Evolutionary conservation across 2,797 vertebrate species (phyloP).

Genomic region (Pseudochromis fuscus): DNA sequence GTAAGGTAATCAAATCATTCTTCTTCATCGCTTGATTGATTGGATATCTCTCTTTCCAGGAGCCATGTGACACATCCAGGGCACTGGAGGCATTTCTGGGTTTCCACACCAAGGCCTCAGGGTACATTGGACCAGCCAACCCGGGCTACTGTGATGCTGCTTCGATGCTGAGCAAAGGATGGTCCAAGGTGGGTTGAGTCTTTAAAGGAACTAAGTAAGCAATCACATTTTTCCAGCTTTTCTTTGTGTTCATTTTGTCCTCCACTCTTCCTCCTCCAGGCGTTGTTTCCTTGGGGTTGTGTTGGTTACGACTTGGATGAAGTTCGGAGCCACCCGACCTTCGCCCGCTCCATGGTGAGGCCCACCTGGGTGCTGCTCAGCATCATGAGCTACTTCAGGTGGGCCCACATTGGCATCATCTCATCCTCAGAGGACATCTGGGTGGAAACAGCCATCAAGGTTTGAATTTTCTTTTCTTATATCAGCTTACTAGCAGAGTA

Average conservation of each 20-base stretch:
- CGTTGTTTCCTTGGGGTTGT: conserved; percentile 92
- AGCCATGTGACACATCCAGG: conserved; percentile 89
- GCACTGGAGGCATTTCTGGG: conserved; percentile 86
- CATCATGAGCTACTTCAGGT: conserved; percentile 89
- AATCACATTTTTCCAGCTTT: neutral
- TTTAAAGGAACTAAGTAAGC: neutral
- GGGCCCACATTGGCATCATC: conserved; percentile 91
- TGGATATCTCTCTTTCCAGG: conserved; percentile 71
- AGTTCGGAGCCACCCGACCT: conserved; percentile 81
- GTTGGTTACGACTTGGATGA: conserved; percentile 87
- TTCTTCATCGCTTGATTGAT: neutral
- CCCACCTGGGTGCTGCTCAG: conserved; percentile 86
- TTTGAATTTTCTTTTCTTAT: conserved; percentile 49
- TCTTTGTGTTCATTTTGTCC: neutral
- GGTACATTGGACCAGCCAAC: conserved; percentile 90
- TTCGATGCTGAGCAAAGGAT: conserved; percentile 87
- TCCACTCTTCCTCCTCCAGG: conserved; percentile 50
- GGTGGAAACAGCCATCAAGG: conserved; percentile 87
- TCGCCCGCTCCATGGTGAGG: conserved; percentile 86
- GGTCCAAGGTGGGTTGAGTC: conserved; percentile 86
- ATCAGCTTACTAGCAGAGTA: no score
- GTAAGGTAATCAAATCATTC: no score
- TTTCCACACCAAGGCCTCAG: conserved; percentile 86
- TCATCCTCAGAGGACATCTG: conserved; percentile 90
- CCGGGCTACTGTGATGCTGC: conserved; percentile 91